These are phyloP conservation scores for Capromys pilorides DNA, from an alignment of 2,797 vertebrate genomes.

Conservation along the genomic window DNA sequence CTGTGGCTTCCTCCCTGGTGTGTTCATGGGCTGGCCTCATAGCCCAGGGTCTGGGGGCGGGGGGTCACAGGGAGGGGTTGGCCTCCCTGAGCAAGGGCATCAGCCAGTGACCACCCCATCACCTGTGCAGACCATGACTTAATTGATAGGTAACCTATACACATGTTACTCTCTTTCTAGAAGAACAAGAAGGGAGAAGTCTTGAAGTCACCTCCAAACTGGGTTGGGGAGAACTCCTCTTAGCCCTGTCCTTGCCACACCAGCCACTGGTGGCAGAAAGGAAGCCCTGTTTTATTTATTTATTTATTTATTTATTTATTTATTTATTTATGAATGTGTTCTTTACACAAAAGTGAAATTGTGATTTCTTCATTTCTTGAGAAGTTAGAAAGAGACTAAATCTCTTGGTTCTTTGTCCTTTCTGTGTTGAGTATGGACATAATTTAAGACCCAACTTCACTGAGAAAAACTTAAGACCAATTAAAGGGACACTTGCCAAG, in stretches of 20 bases:
- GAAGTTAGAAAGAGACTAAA: neutral
- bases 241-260: neutral
- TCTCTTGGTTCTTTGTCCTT: neutral
- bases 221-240: neutral
- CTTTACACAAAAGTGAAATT: neutral
- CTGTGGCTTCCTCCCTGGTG: neutral
- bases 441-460: neutral
- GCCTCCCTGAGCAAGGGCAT: neutral
- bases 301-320: too few relatives aligned
- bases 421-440: neutral
- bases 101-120: neutral
- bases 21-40: neutral
- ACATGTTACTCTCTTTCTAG: neutral
- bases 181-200: neutral
- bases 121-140: neutral
- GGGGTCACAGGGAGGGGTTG: too few relatives aligned
- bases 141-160: neutral
- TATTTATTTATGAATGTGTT: too few relatives aligned
- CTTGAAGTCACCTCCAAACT: conserved; percentile 19
- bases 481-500: neutral
- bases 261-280: neutral
- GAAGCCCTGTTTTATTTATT: neutral
- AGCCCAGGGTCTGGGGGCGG: neutral
- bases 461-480: neutral
- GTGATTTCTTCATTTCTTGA: conserved; percentile 20